Evolutionary conservation across 2,797 vertebrate genomes (phyloP), one percentile per base, ranked within the genome.

Genomic region (Eleutherodactylus coqui): DNA sequence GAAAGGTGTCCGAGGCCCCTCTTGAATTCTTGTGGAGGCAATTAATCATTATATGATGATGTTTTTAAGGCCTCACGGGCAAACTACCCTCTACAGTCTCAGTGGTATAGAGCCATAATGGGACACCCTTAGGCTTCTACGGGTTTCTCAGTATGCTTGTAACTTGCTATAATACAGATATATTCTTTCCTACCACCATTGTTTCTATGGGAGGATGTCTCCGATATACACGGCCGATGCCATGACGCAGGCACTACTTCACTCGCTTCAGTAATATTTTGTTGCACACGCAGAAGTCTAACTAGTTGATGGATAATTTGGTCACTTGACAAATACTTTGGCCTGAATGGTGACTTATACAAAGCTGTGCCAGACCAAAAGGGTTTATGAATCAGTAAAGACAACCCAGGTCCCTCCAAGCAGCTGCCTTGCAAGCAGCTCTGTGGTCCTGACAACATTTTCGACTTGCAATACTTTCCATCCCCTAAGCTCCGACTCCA

Each of bases 391-490:
- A 55, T 83, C 36, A 83, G 47, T 55, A 17, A 24, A 51, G 43
- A 21, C 16, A 2, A 67, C 29, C 72, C 75, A 47, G 8, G 34
- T 43, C 81, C 69, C 47, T 72, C 17, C 72, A 79, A 79, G 51
- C 82, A 41, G 45, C 55, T 76, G 72, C 75, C 75, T 70, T 58
- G 24, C 75, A 53, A 70, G 60, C 83, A 69, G 41, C 80, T 41
- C 80, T 86, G 60, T 82, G 79, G 75, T 79, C 82, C 86, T 87
- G 82, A 49, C 73, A 87, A 24, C 47, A 80, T 83, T 78, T 78
- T 69, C 75, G 51, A 75, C 81, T 84, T 87, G 75, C 75, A 79
- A 79, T 78, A 84, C 86, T 87, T 84, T 84, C 73, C 75, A 87
- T 86, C 58, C 75, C 82, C 82, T 62, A 53, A 80, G 45, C 87